These are phyloP conservation scores for Thalpophila matura DNA, from an alignment of 2,888 invertebrate species.

Conservation along the genomic window DNA sequence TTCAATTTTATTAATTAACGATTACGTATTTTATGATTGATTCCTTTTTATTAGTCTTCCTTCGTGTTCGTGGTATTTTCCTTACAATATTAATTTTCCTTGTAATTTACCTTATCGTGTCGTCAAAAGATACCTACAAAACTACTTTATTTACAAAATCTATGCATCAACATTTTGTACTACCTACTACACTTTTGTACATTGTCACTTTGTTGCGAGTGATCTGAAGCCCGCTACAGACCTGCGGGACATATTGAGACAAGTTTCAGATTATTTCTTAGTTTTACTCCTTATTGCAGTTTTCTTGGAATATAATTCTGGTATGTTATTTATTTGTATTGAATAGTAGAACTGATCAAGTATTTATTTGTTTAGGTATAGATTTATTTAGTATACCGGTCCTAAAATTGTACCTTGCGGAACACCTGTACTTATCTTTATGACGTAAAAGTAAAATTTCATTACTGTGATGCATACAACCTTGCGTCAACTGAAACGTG, in stretches of 20 bases:
- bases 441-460: not conserved
- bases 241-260: not conserved
- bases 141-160: not conserved
- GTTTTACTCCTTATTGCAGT: not conserved
- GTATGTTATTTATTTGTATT: too few species aligned
- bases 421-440: not conserved
- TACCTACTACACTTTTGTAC: not conserved
- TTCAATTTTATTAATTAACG: not conserved
- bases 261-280: not conserved
- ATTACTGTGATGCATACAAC: slow-evolving; percentile 12
- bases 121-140: not conserved
- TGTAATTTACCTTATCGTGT: not conserved
- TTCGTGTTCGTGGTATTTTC: not conserved
- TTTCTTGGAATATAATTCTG: not conserved
- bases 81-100: too few species aligned
- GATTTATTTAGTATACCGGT: not conserved
- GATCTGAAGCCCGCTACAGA: not conserved
- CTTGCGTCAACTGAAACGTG: slow-evolving; percentile 6
- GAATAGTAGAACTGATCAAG: not conserved
- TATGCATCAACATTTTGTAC: not conserved
- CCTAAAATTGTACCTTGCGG: not conserved
- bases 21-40: not conserved
- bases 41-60: not conserved
- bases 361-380: not conserved
- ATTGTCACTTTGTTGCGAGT: not conserved